Evolutionary conservation across 2,797 vertebrate species (phyloP), one percentile per base, ranked within the genome.

Genomic region (Hippocampus kuda): DNA sequence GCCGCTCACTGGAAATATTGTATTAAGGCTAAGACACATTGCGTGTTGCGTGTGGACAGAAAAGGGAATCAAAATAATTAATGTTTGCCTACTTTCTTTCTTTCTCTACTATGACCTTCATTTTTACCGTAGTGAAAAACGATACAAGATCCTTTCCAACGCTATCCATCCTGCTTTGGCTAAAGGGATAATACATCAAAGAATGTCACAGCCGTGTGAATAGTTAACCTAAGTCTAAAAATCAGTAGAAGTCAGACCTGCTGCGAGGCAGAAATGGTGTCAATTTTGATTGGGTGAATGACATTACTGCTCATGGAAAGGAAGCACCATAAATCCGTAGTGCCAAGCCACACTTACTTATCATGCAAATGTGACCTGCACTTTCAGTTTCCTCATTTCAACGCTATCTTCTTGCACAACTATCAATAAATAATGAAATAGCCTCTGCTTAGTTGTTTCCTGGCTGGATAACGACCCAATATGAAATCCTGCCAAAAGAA

Each of bases 1-100:
- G 78, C 79, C 78, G 79, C 78, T 79, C 73, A 71, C 79, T 75
- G 71, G 75, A 85, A 84, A 87, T 81, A 87, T 86, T 85, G 78
- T 81, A 87, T 86, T 85, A 79, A 82, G 74, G 68, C 73, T 70
- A 72, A 65, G 74, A 73, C 57, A 62, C 72, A 71, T 66, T 74
- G 79, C 76, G 57, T 30, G 68, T 41, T 76, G 71, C 66, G 79
- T 66, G 69, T 24, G 56, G 63, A 68, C 41, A 18, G 24, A 24
- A 68, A 67, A 70, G 49, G 75, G 74, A 74, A 41, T 61, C 30
- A n/a, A 51, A 27, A 15, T 34, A 56, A 34, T 44, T 42, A 16
- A 16, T 18, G 49, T 69, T 38, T 38, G 2, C 34, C 16, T 34
- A 22, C 27, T 38, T 42, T 63, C 13, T 42, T 63, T 4, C 2